These are phyloP conservation scores for Catharus ustulatus DNA, from an alignment of 2,797 vertebrate genomes.

Conservation along the genomic window DNA sequence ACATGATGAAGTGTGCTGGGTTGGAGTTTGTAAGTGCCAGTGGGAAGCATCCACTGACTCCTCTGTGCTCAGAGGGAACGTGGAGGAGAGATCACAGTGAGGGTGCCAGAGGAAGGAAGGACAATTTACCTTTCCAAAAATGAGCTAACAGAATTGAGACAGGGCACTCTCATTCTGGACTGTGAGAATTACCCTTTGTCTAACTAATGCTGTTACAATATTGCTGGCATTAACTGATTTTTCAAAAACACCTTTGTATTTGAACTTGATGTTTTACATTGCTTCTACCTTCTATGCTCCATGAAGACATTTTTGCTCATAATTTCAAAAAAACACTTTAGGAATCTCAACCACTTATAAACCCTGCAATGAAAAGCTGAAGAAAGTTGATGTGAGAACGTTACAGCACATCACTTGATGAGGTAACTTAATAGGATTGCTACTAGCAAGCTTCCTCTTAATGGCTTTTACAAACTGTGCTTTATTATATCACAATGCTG, in stretches of 20 bases:
- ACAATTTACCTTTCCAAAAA: not conserved
- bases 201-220: not conserved
- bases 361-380: not conserved
- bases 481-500: conserved; percentile 35
- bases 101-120: not conserved
- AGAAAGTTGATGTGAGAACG: conserved; percentile 2
- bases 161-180: not conserved
- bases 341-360: not conserved
- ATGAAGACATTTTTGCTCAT: not conserved
- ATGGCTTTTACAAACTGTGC: conserved; percentile 21
- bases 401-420: conserved; percentile 27
- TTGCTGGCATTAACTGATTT: not conserved
- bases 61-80: fast-evolving
- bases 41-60: not conserved
- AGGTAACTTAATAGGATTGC: conserved; percentile 48
- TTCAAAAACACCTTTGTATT: not conserved
- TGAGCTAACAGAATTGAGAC: not conserved
- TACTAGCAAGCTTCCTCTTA: not conserved
- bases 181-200: not conserved
- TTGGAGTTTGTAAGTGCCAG: not conserved
- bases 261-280: not conserved
- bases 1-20: not conserved
- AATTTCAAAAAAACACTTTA: not conserved
- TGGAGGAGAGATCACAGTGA: fast-evolving
- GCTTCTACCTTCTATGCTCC: not conserved